phyloP scores from a whole-genome alignment of 2,113 vertebrate species.

The Ammodytes dubius region DNA sequence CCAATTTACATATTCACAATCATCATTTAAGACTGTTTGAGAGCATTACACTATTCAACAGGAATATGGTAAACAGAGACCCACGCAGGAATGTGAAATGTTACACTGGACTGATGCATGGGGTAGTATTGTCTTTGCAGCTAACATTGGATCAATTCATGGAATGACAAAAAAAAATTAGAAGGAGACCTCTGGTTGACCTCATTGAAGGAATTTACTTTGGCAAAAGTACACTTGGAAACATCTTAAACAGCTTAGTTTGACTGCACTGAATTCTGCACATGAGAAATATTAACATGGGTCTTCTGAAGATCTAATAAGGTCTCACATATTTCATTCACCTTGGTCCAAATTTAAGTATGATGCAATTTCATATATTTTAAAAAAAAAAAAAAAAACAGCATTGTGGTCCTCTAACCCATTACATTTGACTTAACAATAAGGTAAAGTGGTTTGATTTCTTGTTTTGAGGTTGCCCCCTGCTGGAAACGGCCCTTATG shows the following conservation, averaged over 20 bases:
- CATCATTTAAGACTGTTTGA: background rate
- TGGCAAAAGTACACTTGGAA: slow-evolving; percentile 30
- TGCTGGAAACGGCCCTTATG: background rate
- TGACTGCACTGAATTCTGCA: background rate
- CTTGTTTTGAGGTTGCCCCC: background rate
- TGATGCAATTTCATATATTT: background rate
- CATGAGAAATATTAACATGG: background rate
- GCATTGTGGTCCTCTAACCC: background rate
- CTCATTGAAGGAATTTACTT: background rate
- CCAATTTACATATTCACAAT: slow-evolving; percentile 30
- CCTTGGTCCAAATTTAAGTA: background rate
- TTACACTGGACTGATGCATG: slow-evolving; percentile 10
- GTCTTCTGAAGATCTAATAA: background rate
- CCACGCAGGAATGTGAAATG: background rate
- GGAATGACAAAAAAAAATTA: slow-evolving; percentile 20
- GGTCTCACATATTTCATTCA: background rate
- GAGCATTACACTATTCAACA: background rate
- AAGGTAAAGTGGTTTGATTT: background rate
- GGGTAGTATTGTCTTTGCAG: background rate
- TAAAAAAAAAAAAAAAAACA: background rate
- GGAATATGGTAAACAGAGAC: slow-evolving; percentile 10
- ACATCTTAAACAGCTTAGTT: background rate
- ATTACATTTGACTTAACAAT: background rate
- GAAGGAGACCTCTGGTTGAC: background rate
- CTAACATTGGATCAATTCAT: background rate